Evolutionary conservation across 2,113 vertebrate species (phyloP), one percentile per base, ranked within the genome.

Genomic region (Hemichromis elongatus): DNA sequence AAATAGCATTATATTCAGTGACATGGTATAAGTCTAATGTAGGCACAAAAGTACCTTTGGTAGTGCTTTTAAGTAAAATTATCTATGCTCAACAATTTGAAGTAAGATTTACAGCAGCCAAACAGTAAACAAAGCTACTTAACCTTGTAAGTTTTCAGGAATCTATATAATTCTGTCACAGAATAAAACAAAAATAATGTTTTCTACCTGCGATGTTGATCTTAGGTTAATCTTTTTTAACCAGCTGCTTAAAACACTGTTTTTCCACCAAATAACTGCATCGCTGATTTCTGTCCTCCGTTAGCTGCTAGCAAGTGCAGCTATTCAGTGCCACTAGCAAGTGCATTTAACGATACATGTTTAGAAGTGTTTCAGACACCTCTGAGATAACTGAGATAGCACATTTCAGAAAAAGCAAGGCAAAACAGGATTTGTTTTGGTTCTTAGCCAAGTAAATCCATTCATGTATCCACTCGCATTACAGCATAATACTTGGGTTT

Each of bases 111-210:
- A 7, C 10, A 63, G 6, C 33, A 37, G 63, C 35, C 24, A 40
- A 24, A 68, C 3, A 68, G n/a, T 42, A 68, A 68, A 1, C 24
- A 9, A 68, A 68, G 35, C 33, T 9, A 66, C 11, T 0, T 1
- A 5, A 40, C n/a, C n/a, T 0, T 66, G 0, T 37, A 11, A 66
- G 11, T 21, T 66, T n/a, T 40, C 33, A 0, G 13, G 19, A 14
- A 66, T 61, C 33, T 63, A 13, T 21, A 37, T 21, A 40, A 40
- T 66, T 37, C 33, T 63, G 59, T 40, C n/a, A 66, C 19, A 66
- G 40, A 66, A 66, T 40, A 21, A 40, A 33, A 33, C 56, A 19
- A 30, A 37, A 21, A 1, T n/a, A 13, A 37, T 66, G 19, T 66
- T 66, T 40, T 40, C 11, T 35, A 66, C 61, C 61, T 21, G 19